These are phyloP conservation scores for Phortica okadai DNA, from an alignment of 2,888 invertebrate genomes.

Conservation along the genomic window DNA sequence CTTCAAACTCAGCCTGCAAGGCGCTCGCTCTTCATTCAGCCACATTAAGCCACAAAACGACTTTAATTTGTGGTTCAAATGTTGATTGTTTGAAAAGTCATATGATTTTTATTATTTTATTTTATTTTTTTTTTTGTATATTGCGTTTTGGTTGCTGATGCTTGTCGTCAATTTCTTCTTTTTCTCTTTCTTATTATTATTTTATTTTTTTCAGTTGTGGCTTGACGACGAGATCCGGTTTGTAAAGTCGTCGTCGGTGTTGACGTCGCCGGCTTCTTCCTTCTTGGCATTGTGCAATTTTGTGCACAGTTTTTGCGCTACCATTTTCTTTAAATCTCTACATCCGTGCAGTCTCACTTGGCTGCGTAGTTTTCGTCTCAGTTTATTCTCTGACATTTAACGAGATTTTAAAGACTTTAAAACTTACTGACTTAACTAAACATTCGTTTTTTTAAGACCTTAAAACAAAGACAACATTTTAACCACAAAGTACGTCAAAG, in stretches of 20 bases:
- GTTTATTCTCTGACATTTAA: background rate
- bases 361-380: background rate
- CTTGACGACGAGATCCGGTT: background rate
- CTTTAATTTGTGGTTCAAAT: slow-evolving; percentile 62
- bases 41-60: slow-evolving; percentile 61
- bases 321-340: slow-evolving; percentile 28
- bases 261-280: background rate
- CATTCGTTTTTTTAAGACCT: too few species aligned
- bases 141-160: background rate
- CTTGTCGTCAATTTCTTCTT: background rate
- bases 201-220: background rate
- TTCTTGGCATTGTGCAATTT: slow-evolving; percentile 1
- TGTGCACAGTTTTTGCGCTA: background rate
- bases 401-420: background rate
- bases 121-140: background rate
- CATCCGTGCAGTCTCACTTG: slow-evolving; percentile 42
- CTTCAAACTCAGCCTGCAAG: slow-evolving; percentile 21
- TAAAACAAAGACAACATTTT: too few species aligned
- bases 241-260: background rate
- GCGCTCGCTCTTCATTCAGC: background rate
- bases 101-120: background rate
- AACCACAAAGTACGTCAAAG: too few species aligned
- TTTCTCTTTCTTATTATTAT: background rate
- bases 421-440: too few species aligned
- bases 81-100: slow-evolving; percentile 30